These are phyloP conservation scores for Holacanthella duospinosa DNA, from an alignment of 2,888 invertebrate species.

Conservation along the genomic window DNA sequence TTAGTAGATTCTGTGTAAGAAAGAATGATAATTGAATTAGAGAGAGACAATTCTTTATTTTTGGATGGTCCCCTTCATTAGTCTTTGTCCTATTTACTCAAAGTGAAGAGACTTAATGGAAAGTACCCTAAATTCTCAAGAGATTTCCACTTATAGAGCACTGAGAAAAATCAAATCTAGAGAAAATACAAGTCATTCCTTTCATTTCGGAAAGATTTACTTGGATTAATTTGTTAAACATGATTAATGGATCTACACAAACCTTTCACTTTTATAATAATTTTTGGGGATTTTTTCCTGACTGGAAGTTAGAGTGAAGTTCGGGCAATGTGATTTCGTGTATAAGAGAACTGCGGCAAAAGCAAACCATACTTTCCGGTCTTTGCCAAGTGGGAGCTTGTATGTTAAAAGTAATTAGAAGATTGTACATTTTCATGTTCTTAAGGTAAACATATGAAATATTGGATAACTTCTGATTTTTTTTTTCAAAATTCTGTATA, in stretches of 20 bases:
- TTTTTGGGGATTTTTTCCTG: no score
- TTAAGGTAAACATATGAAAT: no score
- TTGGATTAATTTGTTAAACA: slow-evolving; percentile 3
- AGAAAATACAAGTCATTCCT: slow-evolving; percentile 1
- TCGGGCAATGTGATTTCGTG: no score
- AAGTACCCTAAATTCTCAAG: slow-evolving; percentile 15
- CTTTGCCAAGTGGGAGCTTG: no score
- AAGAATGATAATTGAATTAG: slow-evolving; percentile 25
- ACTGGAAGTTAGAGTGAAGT: no score
- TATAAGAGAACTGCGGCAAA: no score
- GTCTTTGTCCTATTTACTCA: slow-evolving; percentile 21
- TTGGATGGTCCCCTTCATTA: slow-evolving; percentile 17
- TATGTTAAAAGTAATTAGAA: no score
- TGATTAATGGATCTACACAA: slow-evolving; percentile 1
- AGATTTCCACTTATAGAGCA: slow-evolving; percentile 12
- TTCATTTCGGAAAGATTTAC: neutral
- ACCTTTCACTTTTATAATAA: neutral
- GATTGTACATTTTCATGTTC: no score
- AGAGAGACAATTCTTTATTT: neutral
- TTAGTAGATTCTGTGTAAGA: no score
- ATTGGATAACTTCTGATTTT: no score
- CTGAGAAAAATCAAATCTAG: neutral
- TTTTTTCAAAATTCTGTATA: no score
- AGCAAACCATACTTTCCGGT: no score
- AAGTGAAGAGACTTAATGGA: slow-evolving; percentile 14